Conservation (phyloP, 2,888 invertebrate species). For the Schizotus pectinicornis region DNA sequence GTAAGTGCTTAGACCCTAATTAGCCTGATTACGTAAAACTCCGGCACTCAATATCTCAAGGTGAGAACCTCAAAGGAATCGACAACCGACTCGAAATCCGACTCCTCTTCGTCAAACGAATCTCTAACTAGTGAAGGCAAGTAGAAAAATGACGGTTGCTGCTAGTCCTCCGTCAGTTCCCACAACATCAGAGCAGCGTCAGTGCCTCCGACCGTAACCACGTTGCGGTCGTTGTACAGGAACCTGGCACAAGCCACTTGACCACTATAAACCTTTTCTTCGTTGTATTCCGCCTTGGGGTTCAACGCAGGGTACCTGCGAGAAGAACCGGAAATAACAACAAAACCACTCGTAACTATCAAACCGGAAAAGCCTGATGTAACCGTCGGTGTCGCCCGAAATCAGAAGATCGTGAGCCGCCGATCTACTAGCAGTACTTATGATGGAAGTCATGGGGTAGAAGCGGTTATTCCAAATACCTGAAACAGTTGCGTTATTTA, state of each 20-base stretch:
- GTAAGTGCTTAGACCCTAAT: no score
- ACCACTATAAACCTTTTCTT: conserved; percentile 87
- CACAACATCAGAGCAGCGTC: conserved; percentile 92
- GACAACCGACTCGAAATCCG: conserved; percentile 51
- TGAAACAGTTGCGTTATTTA: conserved; percentile 52
- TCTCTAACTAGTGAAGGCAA: conserved; percentile 38
- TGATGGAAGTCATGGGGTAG: conserved; percentile 83
- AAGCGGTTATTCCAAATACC: conserved; percentile 91
- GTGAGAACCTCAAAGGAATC: conserved; percentile 53
- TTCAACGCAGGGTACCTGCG: conserved; percentile 83
- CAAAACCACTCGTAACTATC: not conserved
- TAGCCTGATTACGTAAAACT: not conserved
- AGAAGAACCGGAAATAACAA: not conserved
- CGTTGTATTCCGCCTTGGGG: conserved; percentile 86
- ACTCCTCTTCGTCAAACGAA: conserved; percentile 38
- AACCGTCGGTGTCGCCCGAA: conserved; percentile 89
- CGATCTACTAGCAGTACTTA: conserved; percentile 81
- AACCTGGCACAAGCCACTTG: conserved; percentile 81
- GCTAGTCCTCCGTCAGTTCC: conserved; percentile 84
- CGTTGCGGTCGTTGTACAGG: conserved; percentile 83
- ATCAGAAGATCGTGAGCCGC: conserved; percentile 83
- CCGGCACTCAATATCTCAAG: conserved; percentile 41
- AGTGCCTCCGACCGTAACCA: conserved; percentile 85
- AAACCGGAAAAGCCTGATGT: conserved; percentile 60
- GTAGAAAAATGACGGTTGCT: conserved; percentile 43